Evolutionary conservation across 2,797 vertebrate species (phyloP).

Genomic region (Sebastes elongatus): DNA sequence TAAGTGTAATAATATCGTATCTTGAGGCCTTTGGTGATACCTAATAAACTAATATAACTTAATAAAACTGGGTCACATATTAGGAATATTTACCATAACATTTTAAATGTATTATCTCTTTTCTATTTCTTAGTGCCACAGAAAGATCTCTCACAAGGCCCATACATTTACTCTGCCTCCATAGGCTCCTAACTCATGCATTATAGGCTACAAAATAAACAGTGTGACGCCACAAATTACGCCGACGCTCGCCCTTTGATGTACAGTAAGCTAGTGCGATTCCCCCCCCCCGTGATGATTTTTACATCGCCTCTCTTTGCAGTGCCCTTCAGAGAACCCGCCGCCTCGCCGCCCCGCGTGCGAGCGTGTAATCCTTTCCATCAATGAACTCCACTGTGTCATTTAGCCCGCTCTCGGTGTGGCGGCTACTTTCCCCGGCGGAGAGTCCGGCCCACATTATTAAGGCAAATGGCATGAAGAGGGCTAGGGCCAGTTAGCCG

Average conservation of each 20-base stretch:
- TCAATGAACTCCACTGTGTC: slow-evolving; percentile 81
- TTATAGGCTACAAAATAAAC: slow-evolving; percentile 36
- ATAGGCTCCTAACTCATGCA: slow-evolving; percentile 15
- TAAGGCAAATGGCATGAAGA: slow-evolving; percentile 77
- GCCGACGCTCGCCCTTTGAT: slow-evolving; percentile 35
- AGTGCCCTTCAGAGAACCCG: slow-evolving; percentile 69
- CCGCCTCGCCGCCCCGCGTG: slow-evolving; percentile 65
- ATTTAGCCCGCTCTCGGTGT: slow-evolving; percentile 79
- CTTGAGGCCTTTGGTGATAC: no score
- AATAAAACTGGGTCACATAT: neutral
- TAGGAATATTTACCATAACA: neutral
- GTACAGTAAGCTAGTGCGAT: slow-evolving; percentile 42
- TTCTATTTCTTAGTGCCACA: neutral
- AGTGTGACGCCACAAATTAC: slow-evolving; percentile 49
- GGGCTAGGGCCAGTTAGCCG: slow-evolving; percentile 73
- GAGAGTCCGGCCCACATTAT: slow-evolving; percentile 78
- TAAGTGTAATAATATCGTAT: no score
- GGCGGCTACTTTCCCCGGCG: slow-evolving; percentile 69
- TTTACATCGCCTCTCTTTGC: slow-evolving; percentile 57
- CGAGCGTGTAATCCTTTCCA: slow-evolving; percentile 80
- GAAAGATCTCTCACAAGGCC: neutral
- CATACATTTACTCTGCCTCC: neutral
- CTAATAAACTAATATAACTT: neutral
- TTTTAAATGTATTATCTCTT: neutral
- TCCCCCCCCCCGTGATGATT: slow-evolving; percentile 35